Percentiles rank a stretch among this genome's conserved stretches.
Conservation (phyloP, 2,113 vertebrate genomes). For the Podiceps cristatus region DNA sequence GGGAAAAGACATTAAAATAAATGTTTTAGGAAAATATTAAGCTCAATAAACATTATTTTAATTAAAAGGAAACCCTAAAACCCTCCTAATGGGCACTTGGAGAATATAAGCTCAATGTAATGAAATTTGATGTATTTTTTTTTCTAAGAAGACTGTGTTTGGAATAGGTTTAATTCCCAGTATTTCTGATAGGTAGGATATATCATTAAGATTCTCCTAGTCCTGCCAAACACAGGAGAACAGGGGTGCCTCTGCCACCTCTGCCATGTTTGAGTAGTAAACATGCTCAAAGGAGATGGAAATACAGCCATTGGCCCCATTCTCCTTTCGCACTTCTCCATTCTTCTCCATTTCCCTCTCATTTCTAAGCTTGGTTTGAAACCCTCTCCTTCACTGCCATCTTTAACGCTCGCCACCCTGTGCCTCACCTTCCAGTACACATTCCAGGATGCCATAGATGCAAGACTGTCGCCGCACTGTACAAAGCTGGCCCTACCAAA, state of each 20-base stretch:
- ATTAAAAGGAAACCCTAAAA: slow-evolving; percentile 68
- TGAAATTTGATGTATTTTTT: slow-evolving; percentile 16
- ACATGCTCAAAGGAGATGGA: not conserved
- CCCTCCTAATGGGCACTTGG: slow-evolving; percentile 38
- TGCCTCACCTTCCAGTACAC: not conserved
- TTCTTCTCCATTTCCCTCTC: not conserved
- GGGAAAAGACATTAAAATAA: slow-evolving; percentile 40
- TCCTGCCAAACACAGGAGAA: not conserved
- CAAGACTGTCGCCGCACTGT: not conserved
- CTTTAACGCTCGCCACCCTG: not conserved
- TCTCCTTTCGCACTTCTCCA: not conserved
- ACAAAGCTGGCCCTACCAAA: not conserved
- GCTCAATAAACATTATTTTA: slow-evolving; percentile 57
- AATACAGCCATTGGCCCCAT: not conserved
- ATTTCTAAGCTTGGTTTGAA: not conserved
- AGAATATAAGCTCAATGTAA: slow-evolving; percentile 48
- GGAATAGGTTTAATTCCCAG: not conserved
- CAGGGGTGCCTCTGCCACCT: not conserved
- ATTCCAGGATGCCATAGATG: not conserved
- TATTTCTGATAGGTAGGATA: not conserved
- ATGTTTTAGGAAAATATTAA: slow-evolving; percentile 57
- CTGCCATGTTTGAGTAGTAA: not conserved
- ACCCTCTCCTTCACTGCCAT: not conserved
- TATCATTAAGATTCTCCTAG: not conserved
- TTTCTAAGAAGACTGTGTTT: not conserved